A percentile compares a stretch with the other conserved stretches of the same genome.
phyloP scores from a whole-genome alignment of 2,888 invertebrate species.

The Ischnus inquisitorius region DNA sequence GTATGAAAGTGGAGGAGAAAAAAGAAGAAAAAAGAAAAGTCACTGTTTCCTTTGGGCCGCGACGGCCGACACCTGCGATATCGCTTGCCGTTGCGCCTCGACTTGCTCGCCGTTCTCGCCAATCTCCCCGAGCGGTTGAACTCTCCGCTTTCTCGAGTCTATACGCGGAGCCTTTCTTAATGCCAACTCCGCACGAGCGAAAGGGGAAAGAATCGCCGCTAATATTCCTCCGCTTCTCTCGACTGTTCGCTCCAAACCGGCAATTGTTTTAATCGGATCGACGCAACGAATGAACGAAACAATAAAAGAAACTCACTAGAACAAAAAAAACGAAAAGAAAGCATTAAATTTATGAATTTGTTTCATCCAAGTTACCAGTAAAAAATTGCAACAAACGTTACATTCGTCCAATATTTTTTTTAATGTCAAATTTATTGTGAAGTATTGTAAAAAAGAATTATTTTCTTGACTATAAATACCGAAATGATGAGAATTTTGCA shows the following conservation, averaged over 20 bases:
- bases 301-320: background rate
- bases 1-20: constrained; percentile 4
- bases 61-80: constrained; percentile 41
- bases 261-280: constrained; percentile 24
- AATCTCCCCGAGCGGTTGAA: constrained; percentile 63
- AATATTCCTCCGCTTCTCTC: constrained; percentile 18
- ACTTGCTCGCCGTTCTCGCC: constrained; percentile 43
- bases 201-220: background rate
- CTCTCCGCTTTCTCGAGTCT: constrained; percentile 63
- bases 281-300: constrained; percentile 12
- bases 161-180: constrained; percentile 49
- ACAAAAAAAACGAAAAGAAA: constrained; percentile 4
- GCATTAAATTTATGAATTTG: background rate
- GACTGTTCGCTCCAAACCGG: background rate
- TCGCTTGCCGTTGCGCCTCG: constrained; percentile 15
- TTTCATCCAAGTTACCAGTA: background rate
- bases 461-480: too few species aligned
- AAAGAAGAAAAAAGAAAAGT: constrained; percentile 49
- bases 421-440: too few species aligned
- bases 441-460: too few species aligned
- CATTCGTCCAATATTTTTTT: too few species aligned
- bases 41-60: background rate
- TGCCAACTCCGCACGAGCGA: constrained; percentile 9
- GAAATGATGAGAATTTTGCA: too few species aligned
- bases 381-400: background rate